A percentile compares a stretch with the other conserved stretches of the same genome.
These are phyloP conservation scores for Xyrauchen texanus DNA, from an alignment of 2,113 vertebrate species.

Conservation along the genomic window DNA sequence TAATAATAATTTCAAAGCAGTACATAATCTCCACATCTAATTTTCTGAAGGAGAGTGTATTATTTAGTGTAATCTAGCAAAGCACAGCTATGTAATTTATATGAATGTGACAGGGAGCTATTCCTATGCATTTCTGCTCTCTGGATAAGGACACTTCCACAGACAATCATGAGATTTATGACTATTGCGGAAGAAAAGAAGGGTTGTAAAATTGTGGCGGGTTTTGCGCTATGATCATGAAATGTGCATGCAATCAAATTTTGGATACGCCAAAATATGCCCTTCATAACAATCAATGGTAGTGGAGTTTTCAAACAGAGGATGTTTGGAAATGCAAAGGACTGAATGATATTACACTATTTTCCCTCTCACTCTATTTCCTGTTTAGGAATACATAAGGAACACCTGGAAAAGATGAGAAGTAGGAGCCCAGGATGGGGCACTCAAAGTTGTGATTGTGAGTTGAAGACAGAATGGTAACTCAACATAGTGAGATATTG, in stretches of 20 bases:
- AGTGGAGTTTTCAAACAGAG: neutral
- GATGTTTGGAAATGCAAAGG: neutral
- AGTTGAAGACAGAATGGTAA: constrained; percentile 59
- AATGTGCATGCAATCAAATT: constrained; percentile 34
- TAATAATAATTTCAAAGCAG: constrained; percentile 61
- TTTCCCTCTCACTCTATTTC: neutral
- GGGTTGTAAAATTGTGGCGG: neutral
- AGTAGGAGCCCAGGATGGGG: neutral
- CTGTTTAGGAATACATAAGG: too few species aligned
- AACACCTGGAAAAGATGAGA: constrained; percentile 7
- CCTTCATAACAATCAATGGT: neutral
- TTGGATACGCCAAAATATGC: constrained; percentile 28
- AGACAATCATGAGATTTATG: constrained; percentile 50
- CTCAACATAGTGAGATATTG: constrained; percentile 68
- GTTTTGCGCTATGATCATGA: constrained; percentile 32
- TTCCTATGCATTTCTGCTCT: constrained; percentile 70
- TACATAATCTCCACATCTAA: constrained; percentile 69
- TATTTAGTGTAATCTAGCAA: constrained; percentile 81
- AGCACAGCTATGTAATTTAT: constrained; percentile 79
- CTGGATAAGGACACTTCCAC: constrained; percentile 49
- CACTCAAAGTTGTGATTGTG: constrained; percentile 61
- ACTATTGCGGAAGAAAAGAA: constrained; percentile 4
- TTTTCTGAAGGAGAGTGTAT: constrained; percentile 76
- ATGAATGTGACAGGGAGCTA: constrained; percentile 77
- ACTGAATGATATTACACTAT: neutral